Evolutionary conservation across 92 coral and sea anemone species (phyloP).

Genomic region (Isaurus tuberculatus): DNA sequence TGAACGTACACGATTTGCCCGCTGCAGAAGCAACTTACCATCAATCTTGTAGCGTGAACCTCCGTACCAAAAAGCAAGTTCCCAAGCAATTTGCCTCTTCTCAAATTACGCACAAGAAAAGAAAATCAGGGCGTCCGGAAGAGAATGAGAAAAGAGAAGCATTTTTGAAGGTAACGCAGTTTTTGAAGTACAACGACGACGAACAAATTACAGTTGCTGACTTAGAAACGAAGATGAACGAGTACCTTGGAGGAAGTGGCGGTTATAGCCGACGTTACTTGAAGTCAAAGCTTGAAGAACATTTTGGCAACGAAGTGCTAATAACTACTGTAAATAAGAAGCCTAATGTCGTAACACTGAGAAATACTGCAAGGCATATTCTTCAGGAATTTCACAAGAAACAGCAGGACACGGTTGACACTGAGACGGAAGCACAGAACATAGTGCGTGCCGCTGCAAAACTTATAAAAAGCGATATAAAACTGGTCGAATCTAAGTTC

Average conservation of each 20-base stretch:
- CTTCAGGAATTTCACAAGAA: conserved; percentile 57
- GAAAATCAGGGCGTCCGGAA: conserved; percentile 60
- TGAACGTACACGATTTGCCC: background rate
- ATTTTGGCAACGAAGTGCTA: conserved; percentile 55
- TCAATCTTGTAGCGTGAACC: conserved; percentile 33
- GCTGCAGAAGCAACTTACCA: conserved; percentile 30
- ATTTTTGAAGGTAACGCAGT: conserved; percentile 46
- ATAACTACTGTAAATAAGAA: conserved; percentile 56
- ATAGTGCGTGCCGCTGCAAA: conserved; percentile 40
- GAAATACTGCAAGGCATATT: conserved; percentile 41
- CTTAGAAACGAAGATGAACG: conserved; percentile 52
- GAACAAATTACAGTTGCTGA: conserved; percentile 49
- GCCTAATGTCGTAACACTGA: conserved; percentile 58
- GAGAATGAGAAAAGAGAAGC: conserved; percentile 55
- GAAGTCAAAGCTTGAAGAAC: conserved; percentile 51
- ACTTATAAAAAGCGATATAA: conserved; percentile 23
- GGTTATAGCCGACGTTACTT: conserved; percentile 46
- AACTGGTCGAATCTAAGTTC: background rate
- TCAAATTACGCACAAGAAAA: conserved; percentile 42
- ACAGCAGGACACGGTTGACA: background rate
- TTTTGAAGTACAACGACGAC: conserved; percentile 50
- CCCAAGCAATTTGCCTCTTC: conserved; percentile 43
- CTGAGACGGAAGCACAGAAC: conserved; percentile 2
- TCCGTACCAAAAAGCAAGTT: conserved; percentile 26
- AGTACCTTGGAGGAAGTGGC: conserved; percentile 35